A percentile compares a stretch with the other conserved stretches of the same genome.
Evolutionary conservation across 2,888 invertebrate species (phyloP).

Genomic region (Drosophila ezoana): DNA sequence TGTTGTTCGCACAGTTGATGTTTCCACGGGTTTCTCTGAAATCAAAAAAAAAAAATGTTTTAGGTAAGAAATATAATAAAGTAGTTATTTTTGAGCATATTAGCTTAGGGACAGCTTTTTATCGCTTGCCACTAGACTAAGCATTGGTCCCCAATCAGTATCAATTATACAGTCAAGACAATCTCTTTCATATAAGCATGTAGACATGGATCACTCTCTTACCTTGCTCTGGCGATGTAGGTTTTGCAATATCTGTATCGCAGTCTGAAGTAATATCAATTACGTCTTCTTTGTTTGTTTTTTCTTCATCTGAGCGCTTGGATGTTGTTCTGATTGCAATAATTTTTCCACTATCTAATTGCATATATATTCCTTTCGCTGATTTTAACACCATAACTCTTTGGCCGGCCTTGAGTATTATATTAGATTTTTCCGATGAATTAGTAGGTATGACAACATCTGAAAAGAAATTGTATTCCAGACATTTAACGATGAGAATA

Average conservation of each 20-base stretch:
- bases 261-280: conserved; percentile 82
- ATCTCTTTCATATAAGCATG: too few relatives aligned
- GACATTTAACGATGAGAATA: too few relatives aligned
- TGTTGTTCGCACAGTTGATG: conserved; percentile 12
- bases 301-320: conserved; percentile 76
- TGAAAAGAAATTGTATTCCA: conserved; percentile 66
- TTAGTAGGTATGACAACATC: conserved; percentile 97
- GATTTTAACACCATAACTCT: conserved; percentile 97
- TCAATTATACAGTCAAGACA: too few relatives aligned
- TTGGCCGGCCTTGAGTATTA: conserved; percentile 96
- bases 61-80: too few relatives aligned
- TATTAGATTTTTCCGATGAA: conserved; percentile 94
- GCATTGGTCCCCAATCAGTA: too few relatives aligned
- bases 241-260: conserved; percentile 65
- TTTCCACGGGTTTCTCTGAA: conserved; percentile 44
- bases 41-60: not conserved
- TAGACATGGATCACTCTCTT: not conserved
- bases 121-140: too few relatives aligned
- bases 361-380: conserved; percentile 98
- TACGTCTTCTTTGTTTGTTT: conserved; percentile 74
- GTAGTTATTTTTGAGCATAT: too few relatives aligned
- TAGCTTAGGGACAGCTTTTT: too few relatives aligned
- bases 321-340: conserved; percentile 90
- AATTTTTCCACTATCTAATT: conserved; percentile 96
- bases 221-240: conserved; percentile 63